Conservation (phyloP, 1,140 invertebrate species). For the Philaenus spumarius region DNA sequence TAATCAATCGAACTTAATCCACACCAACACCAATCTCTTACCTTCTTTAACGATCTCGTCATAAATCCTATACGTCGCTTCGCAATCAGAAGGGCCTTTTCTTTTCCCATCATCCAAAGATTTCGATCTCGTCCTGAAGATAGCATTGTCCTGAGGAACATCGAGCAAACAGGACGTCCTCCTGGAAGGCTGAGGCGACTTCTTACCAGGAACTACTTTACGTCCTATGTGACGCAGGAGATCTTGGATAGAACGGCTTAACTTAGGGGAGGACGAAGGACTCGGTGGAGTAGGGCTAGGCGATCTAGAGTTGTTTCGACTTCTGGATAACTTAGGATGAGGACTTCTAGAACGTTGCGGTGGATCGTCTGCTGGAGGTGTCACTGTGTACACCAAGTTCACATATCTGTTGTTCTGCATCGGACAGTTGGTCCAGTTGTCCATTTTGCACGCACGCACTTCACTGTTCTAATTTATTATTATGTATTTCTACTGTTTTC, state of each 20-base stretch:
- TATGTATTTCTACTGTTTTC: too few species aligned
- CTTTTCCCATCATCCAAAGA: constrained; percentile 55
- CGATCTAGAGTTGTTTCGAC: constrained; percentile 14
- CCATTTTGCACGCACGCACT: background rate
- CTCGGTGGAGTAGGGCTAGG: constrained; percentile 1
- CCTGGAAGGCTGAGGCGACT: background rate
- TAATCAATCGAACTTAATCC: too few species aligned
- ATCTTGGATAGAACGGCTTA: constrained; percentile 22
- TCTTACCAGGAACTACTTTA: constrained; percentile 7
- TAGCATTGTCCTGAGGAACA: constrained; percentile 33
- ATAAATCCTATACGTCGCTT: constrained; percentile 72
- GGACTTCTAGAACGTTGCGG: constrained; percentile 9
- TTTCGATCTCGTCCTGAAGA: constrained; percentile 66
- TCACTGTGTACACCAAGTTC: constrained; percentile 8
- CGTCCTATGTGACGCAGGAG: constrained; percentile 8
- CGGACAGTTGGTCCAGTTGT: background rate
- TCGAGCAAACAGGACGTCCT: constrained; percentile 25
- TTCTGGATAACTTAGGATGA: background rate
- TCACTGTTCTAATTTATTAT: background rate
- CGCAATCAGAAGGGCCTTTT: constrained; percentile 58
- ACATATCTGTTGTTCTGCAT: background rate
- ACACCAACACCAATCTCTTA: too few species aligned
- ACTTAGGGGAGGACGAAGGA: constrained; percentile 3
- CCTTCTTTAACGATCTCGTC: constrained; percentile 74
- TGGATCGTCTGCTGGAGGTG: constrained; percentile 13